These are phyloP conservation scores for Eupeodes latifasciatus DNA, from an alignment of 2,888 invertebrate genomes.

Conservation along the genomic window DNA sequence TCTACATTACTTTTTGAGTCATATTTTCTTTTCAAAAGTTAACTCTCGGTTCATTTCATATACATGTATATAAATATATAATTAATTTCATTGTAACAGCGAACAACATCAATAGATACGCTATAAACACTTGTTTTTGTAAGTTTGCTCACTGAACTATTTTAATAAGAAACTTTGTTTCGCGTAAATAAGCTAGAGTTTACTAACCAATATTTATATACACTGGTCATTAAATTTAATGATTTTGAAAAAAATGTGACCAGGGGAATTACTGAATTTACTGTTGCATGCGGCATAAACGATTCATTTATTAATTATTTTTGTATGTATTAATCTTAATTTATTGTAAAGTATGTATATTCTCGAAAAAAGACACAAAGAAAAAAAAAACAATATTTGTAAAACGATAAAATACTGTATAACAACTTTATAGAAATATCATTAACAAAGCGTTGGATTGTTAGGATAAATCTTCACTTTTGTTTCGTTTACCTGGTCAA, in stretches of 20 bases:
- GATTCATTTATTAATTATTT: slow-evolving; percentile 27
- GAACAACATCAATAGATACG: slow-evolving; percentile 73
- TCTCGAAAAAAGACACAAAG: slow-evolving; percentile 70
- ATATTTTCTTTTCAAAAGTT: slow-evolving; percentile 45
- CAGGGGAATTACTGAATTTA: slow-evolving; percentile 60
- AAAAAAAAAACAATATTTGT: slow-evolving; percentile 65
- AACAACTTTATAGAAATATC: slow-evolving; percentile 74
- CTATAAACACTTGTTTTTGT: slow-evolving; percentile 60
- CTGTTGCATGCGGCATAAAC: slow-evolving; percentile 67
- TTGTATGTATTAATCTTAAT: slow-evolving; percentile 58
- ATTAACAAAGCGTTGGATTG: slow-evolving; percentile 67
- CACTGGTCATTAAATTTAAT: slow-evolving; percentile 53
- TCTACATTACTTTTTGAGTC: slow-evolving; percentile 37
- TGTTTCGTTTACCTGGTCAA: slow-evolving; percentile 61
- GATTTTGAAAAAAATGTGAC: slow-evolving; percentile 39
- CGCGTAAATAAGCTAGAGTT: slow-evolving; percentile 70
- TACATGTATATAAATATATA: slow-evolving; percentile 40
- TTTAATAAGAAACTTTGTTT: slow-evolving; percentile 57
- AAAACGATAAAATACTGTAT: slow-evolving; percentile 76
- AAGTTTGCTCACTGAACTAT: slow-evolving; percentile 46
- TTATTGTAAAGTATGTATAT: slow-evolving; percentile 68
- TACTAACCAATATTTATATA: slow-evolving; percentile 71
- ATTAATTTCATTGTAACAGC: slow-evolving; percentile 58
- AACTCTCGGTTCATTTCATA: slow-evolving; percentile 39
- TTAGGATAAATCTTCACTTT: slow-evolving; percentile 65